Conservation (phyloP, 2,888 invertebrate species). For the Patella ulyssiponensis region DNA sequence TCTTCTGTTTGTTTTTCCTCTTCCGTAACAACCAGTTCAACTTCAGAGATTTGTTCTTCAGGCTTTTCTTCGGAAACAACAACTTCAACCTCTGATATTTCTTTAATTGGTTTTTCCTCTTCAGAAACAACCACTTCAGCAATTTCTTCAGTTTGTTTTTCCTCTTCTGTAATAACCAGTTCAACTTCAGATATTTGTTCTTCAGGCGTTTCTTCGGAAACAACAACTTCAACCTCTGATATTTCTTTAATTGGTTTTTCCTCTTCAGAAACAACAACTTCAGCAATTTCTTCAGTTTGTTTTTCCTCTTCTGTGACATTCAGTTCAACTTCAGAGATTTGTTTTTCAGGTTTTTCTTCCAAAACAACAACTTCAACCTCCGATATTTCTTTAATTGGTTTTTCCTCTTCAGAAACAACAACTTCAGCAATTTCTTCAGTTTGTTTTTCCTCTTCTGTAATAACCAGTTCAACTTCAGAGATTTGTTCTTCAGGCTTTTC, state of each 20-base stretch:
- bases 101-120: background rate
- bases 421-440: slow-evolving; percentile 28
- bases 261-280: slow-evolving; percentile 19
- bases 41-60: slow-evolving; percentile 18
- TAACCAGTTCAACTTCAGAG: background rate
- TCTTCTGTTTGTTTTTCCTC: slow-evolving; percentile 14
- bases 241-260: slow-evolving; percentile 22
- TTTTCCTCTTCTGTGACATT: slow-evolving; percentile 3
- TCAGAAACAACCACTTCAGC: background rate
- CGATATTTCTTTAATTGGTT: slow-evolving; percentile 19
- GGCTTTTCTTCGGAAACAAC: slow-evolving; percentile 16
- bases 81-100: background rate
- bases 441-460: slow-evolving; percentile 3
- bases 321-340: slow-evolving; percentile 16
- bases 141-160: background rate
- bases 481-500: slow-evolving; percentile 15
- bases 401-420: slow-evolving; percentile 4
- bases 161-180: slow-evolving; percentile 5
- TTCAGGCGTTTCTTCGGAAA: slow-evolving; percentile 11
- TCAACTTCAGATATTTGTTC: slow-evolving; percentile 21
- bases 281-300: slow-evolving; percentile 41
- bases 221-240: background rate
- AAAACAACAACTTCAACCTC: slow-evolving; percentile 8
- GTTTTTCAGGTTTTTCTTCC: slow-evolving; percentile 11
- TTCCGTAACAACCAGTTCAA: slow-evolving; percentile 16